Conservation (phyloP, 1,140 invertebrate species). For the Trinorchestia longiramus region DNA sequence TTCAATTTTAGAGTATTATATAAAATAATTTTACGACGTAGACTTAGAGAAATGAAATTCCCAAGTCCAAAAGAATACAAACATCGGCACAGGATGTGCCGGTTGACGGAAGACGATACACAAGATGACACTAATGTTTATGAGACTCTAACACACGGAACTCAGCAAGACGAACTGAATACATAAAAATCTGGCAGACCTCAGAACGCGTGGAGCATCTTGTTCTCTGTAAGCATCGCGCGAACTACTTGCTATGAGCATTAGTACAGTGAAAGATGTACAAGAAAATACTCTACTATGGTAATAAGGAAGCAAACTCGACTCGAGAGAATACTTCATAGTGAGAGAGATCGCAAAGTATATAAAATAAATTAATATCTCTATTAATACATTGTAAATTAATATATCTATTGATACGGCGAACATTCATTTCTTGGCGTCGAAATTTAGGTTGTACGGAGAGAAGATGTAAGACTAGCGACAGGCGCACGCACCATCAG, state of each 20-base stretch:
- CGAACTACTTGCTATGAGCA: neutral
- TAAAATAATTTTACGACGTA: neutral
- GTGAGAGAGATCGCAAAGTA: neutral
- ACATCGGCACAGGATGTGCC: neutral
- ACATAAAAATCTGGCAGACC: neutral
- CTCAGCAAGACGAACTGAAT: neutral
- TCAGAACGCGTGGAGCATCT: neutral
- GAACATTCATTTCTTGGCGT: neutral
- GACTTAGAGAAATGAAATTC: neutral
- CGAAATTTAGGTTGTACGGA: neutral
- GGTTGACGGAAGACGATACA: neutral
- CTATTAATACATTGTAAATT: neutral
- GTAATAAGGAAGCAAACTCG: neutral
- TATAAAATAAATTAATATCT: neutral
- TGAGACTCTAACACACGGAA: neutral
- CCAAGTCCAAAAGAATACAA: neutral
- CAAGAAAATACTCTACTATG: neutral
- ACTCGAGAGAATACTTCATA: neutral
- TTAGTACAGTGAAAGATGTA: slow-evolving; percentile 9
- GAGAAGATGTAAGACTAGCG: neutral
- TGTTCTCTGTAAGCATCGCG: neutral
- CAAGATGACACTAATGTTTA: neutral
- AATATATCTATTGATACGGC: neutral
- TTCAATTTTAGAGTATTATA: neutral
- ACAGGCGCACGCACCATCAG: no score